Percentiles rank a stretch among this genome's conserved stretches.
These are phyloP conservation scores for Panulirus ornatus DNA, from an alignment of 1,140 invertebrate species.

Conservation along the genomic window DNA sequence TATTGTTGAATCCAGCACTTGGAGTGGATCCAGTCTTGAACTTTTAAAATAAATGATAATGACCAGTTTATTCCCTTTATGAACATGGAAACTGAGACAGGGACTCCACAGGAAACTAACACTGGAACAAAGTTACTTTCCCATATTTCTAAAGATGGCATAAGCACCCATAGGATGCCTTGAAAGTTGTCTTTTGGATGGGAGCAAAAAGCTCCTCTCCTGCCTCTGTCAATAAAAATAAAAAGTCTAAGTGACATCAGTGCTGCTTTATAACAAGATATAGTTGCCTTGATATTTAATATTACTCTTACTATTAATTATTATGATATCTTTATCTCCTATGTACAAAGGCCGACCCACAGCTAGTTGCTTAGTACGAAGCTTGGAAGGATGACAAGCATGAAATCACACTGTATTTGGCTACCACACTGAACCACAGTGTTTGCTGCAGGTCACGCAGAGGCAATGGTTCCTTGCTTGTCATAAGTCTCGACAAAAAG, in stretches of 20 bases:
- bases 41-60: conserved; percentile 58
- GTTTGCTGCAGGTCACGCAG: conserved; percentile 60
- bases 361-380: conserved; percentile 70
- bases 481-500: conserved; percentile 58
- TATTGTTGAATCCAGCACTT: conserved; percentile 70
- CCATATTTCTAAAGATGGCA: background rate
- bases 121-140: conserved; percentile 14
- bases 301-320: conserved; percentile 68
- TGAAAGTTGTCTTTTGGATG: background rate
- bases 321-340: conserved; percentile 71
- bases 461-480: conserved; percentile 67
- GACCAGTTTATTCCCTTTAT: conserved; percentile 54
- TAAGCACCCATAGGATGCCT: conserved; percentile 2
- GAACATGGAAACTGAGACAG: conserved; percentile 57
- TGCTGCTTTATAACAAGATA: conserved; percentile 71
- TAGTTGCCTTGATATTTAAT: conserved; percentile 71
- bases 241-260: conserved; percentile 47
- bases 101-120: conserved; percentile 34
- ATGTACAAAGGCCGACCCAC: conserved; percentile 71
- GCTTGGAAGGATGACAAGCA: conserved; percentile 68
- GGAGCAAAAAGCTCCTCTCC: conserved; percentile 26
- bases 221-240: conserved; percentile 45
- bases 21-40: conserved; percentile 65
- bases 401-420: conserved; percentile 42
- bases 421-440: conserved; percentile 54